A percentile compares a stretch with the other conserved stretches of the same genome.
Conservation (phyloP, 2,113 vertebrate species). For the Cyprinodon variegatus region DNA sequence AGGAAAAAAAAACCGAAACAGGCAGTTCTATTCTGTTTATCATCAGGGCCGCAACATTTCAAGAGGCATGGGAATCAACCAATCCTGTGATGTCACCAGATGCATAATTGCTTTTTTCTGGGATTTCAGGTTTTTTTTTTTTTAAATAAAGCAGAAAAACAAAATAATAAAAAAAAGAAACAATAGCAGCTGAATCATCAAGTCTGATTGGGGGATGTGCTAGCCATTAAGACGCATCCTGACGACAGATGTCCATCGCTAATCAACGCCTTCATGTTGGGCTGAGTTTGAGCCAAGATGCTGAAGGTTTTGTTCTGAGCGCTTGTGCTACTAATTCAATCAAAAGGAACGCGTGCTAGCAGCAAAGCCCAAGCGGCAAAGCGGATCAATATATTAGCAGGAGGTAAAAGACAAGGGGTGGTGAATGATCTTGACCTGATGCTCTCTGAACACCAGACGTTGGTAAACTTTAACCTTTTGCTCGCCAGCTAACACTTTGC, state of each 20-base stretch:
- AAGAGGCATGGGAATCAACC: no score
- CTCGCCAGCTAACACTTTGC: constrained; percentile 6
- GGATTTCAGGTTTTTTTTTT: not conserved
- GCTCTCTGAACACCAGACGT: constrained; percentile 54
- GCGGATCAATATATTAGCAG: constrained; percentile 52
- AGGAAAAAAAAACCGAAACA: no score
- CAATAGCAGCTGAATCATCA: not conserved
- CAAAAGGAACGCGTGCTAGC: not conserved
- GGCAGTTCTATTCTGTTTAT: no score
- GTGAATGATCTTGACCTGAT: constrained; percentile 40
- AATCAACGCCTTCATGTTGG: constrained; percentile 39
- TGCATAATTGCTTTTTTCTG: not conserved
- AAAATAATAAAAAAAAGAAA: not conserved
- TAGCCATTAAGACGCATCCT: constrained; percentile 8
- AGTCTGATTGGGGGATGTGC: constrained; percentile 3
- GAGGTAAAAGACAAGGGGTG: constrained; percentile 2
- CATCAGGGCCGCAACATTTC: no score
- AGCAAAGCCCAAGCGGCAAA: constrained; percentile 6
- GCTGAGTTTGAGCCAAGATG: constrained; percentile 8
- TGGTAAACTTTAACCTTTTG: constrained; percentile 59
- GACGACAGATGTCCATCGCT: constrained; percentile 56
- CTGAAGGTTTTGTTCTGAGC: constrained; percentile 1
- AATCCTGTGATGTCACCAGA: not conserved
- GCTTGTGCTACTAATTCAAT: constrained; percentile 44
- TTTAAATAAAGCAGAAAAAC: not conserved